Conservation (phyloP, 2,797 vertebrate genomes). For the Jordanella pulchra region DNA sequence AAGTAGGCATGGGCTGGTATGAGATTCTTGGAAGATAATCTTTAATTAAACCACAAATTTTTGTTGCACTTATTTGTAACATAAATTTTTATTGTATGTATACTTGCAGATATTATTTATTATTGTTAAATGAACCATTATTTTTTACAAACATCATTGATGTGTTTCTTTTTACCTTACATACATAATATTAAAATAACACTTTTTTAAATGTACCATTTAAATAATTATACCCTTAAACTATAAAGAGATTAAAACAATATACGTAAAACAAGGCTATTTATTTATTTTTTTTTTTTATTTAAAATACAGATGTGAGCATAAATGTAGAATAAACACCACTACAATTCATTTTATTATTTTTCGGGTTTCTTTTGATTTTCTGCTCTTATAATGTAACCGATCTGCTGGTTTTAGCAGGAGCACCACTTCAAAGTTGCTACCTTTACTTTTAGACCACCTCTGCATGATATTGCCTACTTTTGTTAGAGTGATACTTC, state of each 20-base stretch:
- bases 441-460: background rate
- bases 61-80: background rate
- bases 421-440: too few relatives aligned
- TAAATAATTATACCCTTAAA: background rate
- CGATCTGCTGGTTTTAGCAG: background rate
- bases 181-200: background rate
- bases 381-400: background rate
- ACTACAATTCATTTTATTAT: background rate
- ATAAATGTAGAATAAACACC: background rate
- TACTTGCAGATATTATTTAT: background rate
- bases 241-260: background rate
- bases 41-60: slow-evolving; percentile 1
- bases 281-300: background rate
- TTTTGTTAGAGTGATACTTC: background rate
- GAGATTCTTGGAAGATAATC: background rate
- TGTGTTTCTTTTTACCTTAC: background rate
- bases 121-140: background rate
- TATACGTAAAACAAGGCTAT: too few relatives aligned
- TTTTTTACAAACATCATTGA: background rate
- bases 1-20: background rate
- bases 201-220: background rate
- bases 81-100: background rate
- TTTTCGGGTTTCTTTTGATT: background rate
- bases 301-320: background rate
- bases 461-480: background rate